phyloP scores from a whole-genome alignment of 1,140 invertebrate genomes.

The Drosophila guanche region DNA sequence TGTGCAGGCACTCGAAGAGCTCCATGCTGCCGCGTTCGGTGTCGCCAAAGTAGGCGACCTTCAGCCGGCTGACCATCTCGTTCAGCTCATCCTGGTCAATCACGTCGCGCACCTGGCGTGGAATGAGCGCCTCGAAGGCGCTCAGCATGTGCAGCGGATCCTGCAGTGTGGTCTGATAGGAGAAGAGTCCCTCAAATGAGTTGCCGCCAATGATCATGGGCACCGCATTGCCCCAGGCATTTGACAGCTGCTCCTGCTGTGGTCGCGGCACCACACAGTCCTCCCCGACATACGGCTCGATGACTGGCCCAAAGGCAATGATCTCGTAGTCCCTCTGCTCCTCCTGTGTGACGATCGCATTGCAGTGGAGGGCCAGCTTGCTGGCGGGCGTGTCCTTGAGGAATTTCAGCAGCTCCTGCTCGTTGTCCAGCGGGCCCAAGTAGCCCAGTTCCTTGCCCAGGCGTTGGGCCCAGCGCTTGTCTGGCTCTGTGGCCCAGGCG shows the following conservation, averaged over 20 bases:
- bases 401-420: conserved; percentile 76
- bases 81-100: conserved; percentile 48
- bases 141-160: conserved; percentile 54
- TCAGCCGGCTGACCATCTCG: conserved; percentile 52
- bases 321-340: conserved; percentile 58
- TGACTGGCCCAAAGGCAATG: conserved; percentile 75
- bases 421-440: conserved; percentile 55
- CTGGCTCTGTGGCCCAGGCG: conserved; percentile 63
- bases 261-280: conserved; percentile 72
- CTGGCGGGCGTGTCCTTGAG: conserved; percentile 51
- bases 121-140: conserved; percentile 53
- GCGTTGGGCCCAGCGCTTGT: conserved; percentile 38
- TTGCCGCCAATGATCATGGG: conserved; percentile 83
- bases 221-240: conserved; percentile 80
- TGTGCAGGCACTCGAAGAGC: conserved; percentile 49
- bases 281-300: conserved; percentile 76
- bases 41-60: conserved; percentile 60
- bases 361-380: conserved; percentile 48
- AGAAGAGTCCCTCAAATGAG: conserved; percentile 81
- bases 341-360: conserved; percentile 54
- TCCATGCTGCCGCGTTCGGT: conserved; percentile 38
- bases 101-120: conserved; percentile 32
- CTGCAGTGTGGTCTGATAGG: conserved; percentile 45
- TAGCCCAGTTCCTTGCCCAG: conserved; percentile 65
- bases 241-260: conserved; percentile 72